phyloP scores from a whole-genome alignment of 2,888 invertebrate species.

The Hydriomena furcata region DNA sequence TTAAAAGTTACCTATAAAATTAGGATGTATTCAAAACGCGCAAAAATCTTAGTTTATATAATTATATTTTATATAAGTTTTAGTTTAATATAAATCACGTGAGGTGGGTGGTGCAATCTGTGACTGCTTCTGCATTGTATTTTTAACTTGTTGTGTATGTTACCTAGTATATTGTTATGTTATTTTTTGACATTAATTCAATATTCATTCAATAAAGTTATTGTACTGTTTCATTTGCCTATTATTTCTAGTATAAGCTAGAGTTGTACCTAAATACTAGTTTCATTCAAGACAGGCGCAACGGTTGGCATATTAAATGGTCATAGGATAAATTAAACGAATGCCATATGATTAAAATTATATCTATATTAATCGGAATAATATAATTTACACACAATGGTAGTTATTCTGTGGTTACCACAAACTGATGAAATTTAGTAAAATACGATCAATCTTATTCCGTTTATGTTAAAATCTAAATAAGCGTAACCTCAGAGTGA shows the following conservation, averaged over 20 bases:
- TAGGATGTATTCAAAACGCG: slow-evolving; percentile 14
- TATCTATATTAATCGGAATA: slow-evolving; percentile 9
- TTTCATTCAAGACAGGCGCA: no score
- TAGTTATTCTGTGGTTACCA: no score
- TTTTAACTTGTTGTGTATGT: slow-evolving; percentile 37
- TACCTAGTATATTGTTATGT: slow-evolving; percentile 45
- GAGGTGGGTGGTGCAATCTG: slow-evolving; percentile 29
- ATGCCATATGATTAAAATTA: slow-evolving; percentile 8
- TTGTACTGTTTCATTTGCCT: slow-evolving; percentile 45
- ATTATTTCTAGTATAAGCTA: slow-evolving; percentile 9
- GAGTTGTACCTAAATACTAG: no score
- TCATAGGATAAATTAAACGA: no score
- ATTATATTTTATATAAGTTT: slow-evolving; percentile 13
- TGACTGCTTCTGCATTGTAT: slow-evolving; percentile 29
- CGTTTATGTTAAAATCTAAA: no score
- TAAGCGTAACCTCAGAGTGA: no score
- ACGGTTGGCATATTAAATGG: no score
- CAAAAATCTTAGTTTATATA: slow-evolving; percentile 22
- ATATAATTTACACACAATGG: slow-evolving; percentile 8
- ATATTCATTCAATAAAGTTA: slow-evolving; percentile 55
- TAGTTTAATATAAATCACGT: slow-evolving; percentile 17
- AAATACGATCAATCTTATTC: no score
- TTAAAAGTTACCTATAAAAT: slow-evolving; percentile 34
- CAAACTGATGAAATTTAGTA: no score
- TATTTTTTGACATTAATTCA: slow-evolving; percentile 44